A percentile compares a stretch with the other conserved stretches of the same genome.
phyloP scores from a whole-genome alignment of 2,888 invertebrate species.

The Drosophila meridionalis region DNA sequence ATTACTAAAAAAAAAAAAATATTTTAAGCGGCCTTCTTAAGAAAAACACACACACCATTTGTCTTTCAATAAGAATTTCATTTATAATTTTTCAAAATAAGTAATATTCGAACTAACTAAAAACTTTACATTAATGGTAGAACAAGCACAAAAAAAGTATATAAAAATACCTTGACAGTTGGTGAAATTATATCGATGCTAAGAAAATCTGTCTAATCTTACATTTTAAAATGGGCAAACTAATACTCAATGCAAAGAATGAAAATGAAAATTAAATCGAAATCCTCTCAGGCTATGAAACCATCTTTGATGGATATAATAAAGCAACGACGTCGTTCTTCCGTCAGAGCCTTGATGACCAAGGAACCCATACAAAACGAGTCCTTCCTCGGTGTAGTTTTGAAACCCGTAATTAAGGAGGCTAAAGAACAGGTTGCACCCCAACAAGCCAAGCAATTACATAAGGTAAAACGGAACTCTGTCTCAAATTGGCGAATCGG shows the following conservation, averaged over 20 bases:
- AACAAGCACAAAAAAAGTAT: no score
- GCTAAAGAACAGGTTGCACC: conserved; percentile 82
- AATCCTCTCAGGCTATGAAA: conserved; percentile 63
- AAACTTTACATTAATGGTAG: background rate
- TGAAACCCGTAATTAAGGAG: conserved; percentile 87
- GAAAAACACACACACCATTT: no score
- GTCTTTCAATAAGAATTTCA: no score
- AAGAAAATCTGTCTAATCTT: no score
- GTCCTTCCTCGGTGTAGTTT: conserved; percentile 87
- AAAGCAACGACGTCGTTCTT: conserved; percentile 82
- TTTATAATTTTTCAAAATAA: no score
- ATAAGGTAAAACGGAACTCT: conserved; percentile 79
- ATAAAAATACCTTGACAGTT: background rate
- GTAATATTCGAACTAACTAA: background rate
- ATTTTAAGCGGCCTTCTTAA: no score
- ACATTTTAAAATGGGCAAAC: background rate
- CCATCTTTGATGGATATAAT: conserved; percentile 77
- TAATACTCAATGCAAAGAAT: background rate
- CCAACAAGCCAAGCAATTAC: conserved; percentile 80
- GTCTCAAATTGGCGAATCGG: background rate
- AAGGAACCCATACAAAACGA: conserved; percentile 86
- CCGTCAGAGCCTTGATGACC: conserved; percentile 84
- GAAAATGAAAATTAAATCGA: conserved; percentile 39
- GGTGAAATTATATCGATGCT: background rate
- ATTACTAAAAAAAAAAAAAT: no score